Percentiles rank a stretch among this genome's conserved stretches.
These are phyloP conservation scores for Amphilophus citrinellus DNA, from an alignment of 2,113 vertebrate genomes.

Conservation along the genomic window DNA sequence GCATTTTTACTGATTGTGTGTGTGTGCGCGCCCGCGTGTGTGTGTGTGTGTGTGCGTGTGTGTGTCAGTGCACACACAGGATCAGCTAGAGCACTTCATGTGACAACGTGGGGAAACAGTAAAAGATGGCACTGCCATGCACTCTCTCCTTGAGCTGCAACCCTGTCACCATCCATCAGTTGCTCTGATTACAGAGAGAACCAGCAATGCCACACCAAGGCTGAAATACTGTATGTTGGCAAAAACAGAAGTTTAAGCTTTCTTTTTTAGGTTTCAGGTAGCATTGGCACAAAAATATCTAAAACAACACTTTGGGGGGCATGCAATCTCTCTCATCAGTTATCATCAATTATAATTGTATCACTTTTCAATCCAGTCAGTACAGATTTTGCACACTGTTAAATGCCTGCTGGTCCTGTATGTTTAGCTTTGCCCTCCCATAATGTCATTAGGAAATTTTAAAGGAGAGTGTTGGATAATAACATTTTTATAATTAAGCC, in stretches of 20 bases:
- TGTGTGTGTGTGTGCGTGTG: not conserved
- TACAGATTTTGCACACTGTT: not conserved
- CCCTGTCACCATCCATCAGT: constrained; percentile 65
- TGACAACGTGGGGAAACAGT: constrained; percentile 25
- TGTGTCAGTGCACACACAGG: not conserved
- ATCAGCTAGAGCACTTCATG: not conserved
- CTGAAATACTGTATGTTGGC: constrained; percentile 35
- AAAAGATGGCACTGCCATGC: constrained; percentile 36
- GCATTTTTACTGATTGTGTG: not conserved
- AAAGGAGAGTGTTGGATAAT: too few relatives aligned
- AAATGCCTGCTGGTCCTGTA: too few relatives aligned
- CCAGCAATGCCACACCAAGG: constrained; percentile 13
- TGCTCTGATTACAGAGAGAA: constrained; percentile 44
- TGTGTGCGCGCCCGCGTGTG: not conserved
- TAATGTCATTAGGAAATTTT: too few relatives aligned
- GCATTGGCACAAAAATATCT: too few relatives aligned
- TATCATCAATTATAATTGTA: not conserved
- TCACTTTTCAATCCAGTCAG: not conserved
- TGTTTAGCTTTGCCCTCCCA: not conserved
- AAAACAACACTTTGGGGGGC: not conserved
- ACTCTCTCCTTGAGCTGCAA: constrained; percentile 56
- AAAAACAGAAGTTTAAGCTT: not conserved
- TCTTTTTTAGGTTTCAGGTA: not conserved
- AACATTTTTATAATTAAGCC: too few relatives aligned
- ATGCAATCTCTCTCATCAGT: not conserved